A percentile compares a stretch with the other conserved stretches of the same genome.
Evolutionary conservation across 35 echinoderm and acorn worm species (phyloP).

Genomic region (Hemicentrotus pulcherrimus): DNA sequence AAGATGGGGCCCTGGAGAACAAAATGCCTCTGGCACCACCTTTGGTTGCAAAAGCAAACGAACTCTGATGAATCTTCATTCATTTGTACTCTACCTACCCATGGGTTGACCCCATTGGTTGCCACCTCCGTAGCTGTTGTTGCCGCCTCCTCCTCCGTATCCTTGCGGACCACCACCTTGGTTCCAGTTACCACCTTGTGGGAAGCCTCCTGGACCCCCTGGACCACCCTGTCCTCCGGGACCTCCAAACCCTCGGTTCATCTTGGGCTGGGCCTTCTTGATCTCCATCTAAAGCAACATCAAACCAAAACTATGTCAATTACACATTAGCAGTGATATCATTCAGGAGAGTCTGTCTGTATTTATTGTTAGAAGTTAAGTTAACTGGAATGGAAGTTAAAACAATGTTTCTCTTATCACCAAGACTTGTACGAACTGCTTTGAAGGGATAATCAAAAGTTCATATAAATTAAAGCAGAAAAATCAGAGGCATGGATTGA

Average conservation of each 20-base stretch:
- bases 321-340: neutral
- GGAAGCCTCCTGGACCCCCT: neutral
- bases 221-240: neutral
- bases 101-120: constrained; percentile 43
- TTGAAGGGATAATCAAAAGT: no score
- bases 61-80: no score
- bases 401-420: no score
- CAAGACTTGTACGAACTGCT: no score
- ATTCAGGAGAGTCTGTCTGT: neutral
- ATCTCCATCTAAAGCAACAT: constrained; percentile 28
- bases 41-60: no score
- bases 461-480: no score
- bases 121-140: neutral
- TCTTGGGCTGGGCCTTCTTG: constrained; percentile 32
- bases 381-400: no score
- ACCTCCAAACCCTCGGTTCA: constrained; percentile 17
- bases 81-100: neutral
- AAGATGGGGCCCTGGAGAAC: no score
- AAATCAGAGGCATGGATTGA: no score
- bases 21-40: no score
- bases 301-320: neutral
- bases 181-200: no score
- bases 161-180: neutral
- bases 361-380: no score
- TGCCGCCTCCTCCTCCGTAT: neutral